Base-by-base conservation (phyloP, 2,797 vertebrate genomes). In the Enteromius viviparus region DNA sequence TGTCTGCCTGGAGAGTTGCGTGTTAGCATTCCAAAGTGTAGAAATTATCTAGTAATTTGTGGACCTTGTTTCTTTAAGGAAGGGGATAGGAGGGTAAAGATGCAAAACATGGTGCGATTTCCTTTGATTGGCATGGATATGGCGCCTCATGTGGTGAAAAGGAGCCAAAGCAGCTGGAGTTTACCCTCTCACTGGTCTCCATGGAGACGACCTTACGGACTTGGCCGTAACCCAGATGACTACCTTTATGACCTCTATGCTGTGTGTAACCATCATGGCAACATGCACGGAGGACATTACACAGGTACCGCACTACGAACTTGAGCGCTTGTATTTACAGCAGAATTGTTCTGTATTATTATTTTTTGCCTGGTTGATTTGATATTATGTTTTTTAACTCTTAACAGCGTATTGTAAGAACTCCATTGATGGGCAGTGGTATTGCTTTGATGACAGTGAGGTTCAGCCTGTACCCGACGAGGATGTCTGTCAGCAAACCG, bases 121-220 rank as follows among this genome's bases (percentile, higher is more conserved):
- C 98, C 98, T 0, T 89, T 99, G 86, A 93, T 95, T 75, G 97
- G 97, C 64, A 95, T 99, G 95, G 98, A 99, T 91, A 99, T 99
- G 98, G 98, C 98, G 0, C 98, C 98, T 37, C 98, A 99, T 0
- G 97, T 99, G 86, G 98, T 99, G 6, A 98, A 98, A 81, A 96
- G 98, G 83, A 99, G 97, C 91, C 98, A 99, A 92, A 99, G 98
- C 94, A 99, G 97, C 92, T 99, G 98, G 98, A 99, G 98, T 83
- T 93, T 99, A 87, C 98, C 98, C 0, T 98, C 98, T 0, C 98
- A 99, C 69, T 99, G 98, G 98, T 99, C 98, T 14, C 98, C 98
- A 0, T 99, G 98, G 98, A 95, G 98, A 90, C 94, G 97, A 45
- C 97, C 98, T 2, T 99, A 99, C 0, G 97, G 98, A 68, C 94